phyloP scores from a whole-genome alignment of 2,888 invertebrate genomes.

The Shargacucullia verbasci region DNA sequence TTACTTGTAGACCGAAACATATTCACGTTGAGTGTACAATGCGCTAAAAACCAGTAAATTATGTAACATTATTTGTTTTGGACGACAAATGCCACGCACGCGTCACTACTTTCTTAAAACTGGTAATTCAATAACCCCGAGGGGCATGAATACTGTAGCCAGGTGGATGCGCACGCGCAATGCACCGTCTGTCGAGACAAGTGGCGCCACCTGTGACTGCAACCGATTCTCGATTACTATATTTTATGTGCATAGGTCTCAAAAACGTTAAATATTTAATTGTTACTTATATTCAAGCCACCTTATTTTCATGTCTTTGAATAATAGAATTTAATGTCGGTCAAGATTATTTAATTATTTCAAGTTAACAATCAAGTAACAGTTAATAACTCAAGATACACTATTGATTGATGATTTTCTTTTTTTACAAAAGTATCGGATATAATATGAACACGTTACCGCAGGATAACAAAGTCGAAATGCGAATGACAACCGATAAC shows the following conservation, averaged over 20 bases:
- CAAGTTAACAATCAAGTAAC: no score
- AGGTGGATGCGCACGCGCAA: slow-evolving; percentile 45
- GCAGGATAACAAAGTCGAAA: no score
- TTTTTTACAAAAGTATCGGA: no score
- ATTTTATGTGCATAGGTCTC: no score
- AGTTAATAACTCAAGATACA: no score
- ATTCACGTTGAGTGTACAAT: slow-evolving; percentile 5
- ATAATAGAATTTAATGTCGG: no score
- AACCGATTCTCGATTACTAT: slow-evolving; percentile 17
- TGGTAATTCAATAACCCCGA: slow-evolving; percentile 25
- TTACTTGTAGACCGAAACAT: background rate
- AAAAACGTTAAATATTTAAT: no score
- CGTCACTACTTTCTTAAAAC: slow-evolving; percentile 38
- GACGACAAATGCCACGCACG: slow-evolving; percentile 34
- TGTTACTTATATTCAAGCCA: no score
- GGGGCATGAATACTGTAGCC: slow-evolving; percentile 21
- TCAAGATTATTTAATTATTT: no score
- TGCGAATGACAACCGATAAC: slow-evolving; percentile 31
- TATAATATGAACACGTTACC: no score
- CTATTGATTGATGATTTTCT: no score
- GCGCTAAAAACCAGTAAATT: slow-evolving; percentile 13
- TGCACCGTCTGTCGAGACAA: slow-evolving; percentile 27
- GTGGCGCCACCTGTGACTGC: slow-evolving; percentile 48
- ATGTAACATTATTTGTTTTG: slow-evolving; percentile 34
- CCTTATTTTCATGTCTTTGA: no score